Evolutionary conservation across 2,797 vertebrate genomes (phyloP), one percentile per base, ranked within the genome.

Genomic region (Melanotaenia parkinsoni): DNA sequence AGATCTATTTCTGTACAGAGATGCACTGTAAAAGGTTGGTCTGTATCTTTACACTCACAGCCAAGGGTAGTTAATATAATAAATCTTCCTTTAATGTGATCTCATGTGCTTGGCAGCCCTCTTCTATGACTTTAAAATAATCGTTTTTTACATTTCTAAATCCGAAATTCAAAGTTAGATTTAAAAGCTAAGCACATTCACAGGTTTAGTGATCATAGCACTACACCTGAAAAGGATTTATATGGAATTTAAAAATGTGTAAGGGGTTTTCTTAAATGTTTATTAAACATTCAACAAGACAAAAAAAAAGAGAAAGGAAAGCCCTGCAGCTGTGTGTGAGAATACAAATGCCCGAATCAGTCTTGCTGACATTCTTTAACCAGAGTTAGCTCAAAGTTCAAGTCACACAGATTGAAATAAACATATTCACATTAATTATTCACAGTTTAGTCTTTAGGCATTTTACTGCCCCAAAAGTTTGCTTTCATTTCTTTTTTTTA

Each of bases 1-100:
- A 99, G 91, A 98, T 99, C 91, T 99, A 99, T 83, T 99, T 99
- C 93, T 99, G 98, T 83, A 98, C 98, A 35, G 98, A 99, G 89
- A 95, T 97, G 83, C 98, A 99, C 85, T 99, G 97, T 90, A 98
- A 96, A 94, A 98, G 96, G 98, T 98, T 16, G n/a, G 88, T 88
- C 74, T 75, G 24, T 74, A 26, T 70, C 60, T 67, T 9, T 18
- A 16, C 53, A 28, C 53, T 56, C 26, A 16, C 24, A 56, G 13
- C 53, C 14, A 56, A 18, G 10, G 20, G 26, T 24, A 4, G 40
- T 40, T 22, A 14, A 51, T 10, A 51, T 53, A 14, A 65, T 63
- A 32, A 56, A 58, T 38, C 32, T 45, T 20, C 5, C 4, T 3
- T 32, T 24, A 40, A 53, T 68, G 45, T 40, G 16, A 69, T 47